Conservation (phyloP, 2,113 vertebrate species). For the Polyodon spathula region DNA sequence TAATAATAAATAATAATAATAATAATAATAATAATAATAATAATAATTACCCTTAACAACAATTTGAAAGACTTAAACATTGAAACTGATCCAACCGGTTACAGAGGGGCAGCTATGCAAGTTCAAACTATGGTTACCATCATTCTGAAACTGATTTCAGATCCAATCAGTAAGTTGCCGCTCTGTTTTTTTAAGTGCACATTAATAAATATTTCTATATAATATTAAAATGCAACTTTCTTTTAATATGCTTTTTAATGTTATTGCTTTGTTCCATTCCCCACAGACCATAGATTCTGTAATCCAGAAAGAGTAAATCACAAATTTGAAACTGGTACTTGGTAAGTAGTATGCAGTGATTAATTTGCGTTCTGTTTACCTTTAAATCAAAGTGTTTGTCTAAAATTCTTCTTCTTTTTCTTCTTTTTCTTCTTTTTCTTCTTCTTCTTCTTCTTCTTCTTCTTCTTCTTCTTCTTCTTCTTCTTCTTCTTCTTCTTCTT, state of each 20-base stretch:
- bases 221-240: not conserved
- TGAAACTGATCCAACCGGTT: constrained; percentile 39
- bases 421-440: not conserved
- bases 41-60: constrained; percentile 59
- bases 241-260: not conserved
- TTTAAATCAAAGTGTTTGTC: too few species aligned
- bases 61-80: constrained; percentile 59
- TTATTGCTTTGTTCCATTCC: constrained; percentile 18
- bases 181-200: not conserved
- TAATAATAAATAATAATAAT: too few species aligned
- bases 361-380: too few species aligned
- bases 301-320: constrained; percentile 85
- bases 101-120: constrained; percentile 53
- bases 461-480: too few species aligned
- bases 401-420: not conserved
- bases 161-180: constrained; percentile 63
- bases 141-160: constrained; percentile 65
- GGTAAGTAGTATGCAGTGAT: constrained; percentile 56
- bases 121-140: constrained; percentile 69
- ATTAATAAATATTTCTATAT: not conserved
- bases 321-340: constrained; percentile 95
- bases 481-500: not conserved
- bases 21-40: too few species aligned
- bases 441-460: too few species aligned
- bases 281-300: constrained; percentile 75